Evolutionary conservation across 2,797 vertebrate species (phyloP), one percentile per base, ranked within the genome.

Genomic region (Pachyuromys duprasi): DNA sequence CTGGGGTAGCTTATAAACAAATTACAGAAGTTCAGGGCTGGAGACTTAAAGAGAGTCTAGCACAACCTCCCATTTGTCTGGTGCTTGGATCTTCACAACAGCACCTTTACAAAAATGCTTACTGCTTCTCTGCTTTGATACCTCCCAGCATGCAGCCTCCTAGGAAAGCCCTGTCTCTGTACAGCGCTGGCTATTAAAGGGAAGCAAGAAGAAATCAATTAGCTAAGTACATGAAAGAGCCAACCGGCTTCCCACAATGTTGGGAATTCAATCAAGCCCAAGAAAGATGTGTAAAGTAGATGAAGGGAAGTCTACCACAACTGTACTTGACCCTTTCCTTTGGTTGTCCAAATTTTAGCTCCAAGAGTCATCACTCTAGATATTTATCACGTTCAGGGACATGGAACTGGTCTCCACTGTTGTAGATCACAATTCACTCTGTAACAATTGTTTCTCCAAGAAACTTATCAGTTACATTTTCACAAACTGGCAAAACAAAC

Each of bases 51-150:
- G 57, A 96, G 91, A 97, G 96, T 96, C 96, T 98, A 83, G 94
- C 95, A 72, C 94, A 97, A 97, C 96, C 95, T 96, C 94, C 96
- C 82, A 98, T 98, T 97, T 98, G 97, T 96, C 97, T 98, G 96
- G 94, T 76, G 93, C 94, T 96, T 92, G 87, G 89, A 97, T 94
- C 90, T 94, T 97, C 94, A 82, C 89, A 93, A 91, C n/a, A 69
- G 74, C 86, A 82, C 88, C 96, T 90, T 75, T 93, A 79, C 65
- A 86, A 96, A 89, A 97, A 95, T 69, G 93, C 91, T 97, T 96
- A 96, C 92, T 95, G 94, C 69, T 92, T 82, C 90, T 93, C 93
- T 87, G 74, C 72, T 94, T 86, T 67, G 57, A 53, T 81, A 97
- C 92, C 94, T 95, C 93, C 91, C 93, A 97, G 84, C 24, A 53